Evolutionary conservation across 2,113 vertebrate species (phyloP).

Genomic region (Numida meleagris): DNA sequence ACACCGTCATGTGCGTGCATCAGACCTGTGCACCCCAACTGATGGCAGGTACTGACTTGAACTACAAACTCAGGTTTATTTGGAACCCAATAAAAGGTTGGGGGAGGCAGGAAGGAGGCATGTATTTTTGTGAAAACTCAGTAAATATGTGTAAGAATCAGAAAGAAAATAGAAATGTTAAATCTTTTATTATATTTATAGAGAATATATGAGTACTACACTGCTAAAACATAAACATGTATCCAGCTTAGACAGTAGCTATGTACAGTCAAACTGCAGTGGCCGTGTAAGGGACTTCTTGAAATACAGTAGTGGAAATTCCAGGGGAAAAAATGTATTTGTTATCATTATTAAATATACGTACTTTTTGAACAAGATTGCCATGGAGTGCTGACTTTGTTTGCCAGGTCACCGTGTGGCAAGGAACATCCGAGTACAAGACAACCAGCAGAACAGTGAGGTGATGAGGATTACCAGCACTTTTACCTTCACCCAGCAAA

Average conservation of each 20-base stretch:
- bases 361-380: conserved; percentile 73
- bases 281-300: not conserved
- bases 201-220: conserved; percentile 39
- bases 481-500: not conserved
- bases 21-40: not conserved
- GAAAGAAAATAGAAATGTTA: conserved; percentile 50
- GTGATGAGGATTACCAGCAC: not conserved
- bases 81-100: conserved; percentile 43
- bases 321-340: conserved; percentile 38
- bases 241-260: conserved; percentile 38
- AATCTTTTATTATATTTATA: conserved; percentile 74
- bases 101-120: not conserved
- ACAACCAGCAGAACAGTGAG: not conserved
- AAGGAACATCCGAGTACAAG: not conserved
- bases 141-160: conserved; percentile 60
- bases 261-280: conserved; percentile 30
- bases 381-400: conserved; percentile 66
- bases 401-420: not conserved
- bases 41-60: conserved; percentile 42
- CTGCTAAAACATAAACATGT: conserved; percentile 37
- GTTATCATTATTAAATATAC: conserved; percentile 62
- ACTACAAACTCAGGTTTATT: conserved; percentile 70
- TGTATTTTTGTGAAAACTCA: conserved; percentile 37
- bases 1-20: not conserved
- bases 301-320: not conserved